These are phyloP conservation scores for Origma solitaria DNA, from an alignment of 2,113 vertebrate species.

Conservation along the genomic window DNA sequence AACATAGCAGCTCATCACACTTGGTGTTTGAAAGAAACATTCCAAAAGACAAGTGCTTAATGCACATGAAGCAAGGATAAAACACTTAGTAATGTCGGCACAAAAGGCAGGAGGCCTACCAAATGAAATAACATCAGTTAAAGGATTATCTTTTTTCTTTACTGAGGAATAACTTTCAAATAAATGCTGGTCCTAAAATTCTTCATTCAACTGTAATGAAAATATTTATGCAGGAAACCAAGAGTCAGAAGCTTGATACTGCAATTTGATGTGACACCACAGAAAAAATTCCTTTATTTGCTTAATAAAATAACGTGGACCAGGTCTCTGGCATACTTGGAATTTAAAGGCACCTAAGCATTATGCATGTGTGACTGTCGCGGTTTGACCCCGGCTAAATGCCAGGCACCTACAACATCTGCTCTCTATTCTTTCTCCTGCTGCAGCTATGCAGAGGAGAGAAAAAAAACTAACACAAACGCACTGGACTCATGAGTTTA, in stretches of 20 bases:
- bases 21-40: neutral
- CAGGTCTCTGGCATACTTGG: neutral
- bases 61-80: neutral
- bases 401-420: too few relatives aligned
- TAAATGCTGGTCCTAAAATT: neutral
- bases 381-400: too few relatives aligned
- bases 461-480: too few relatives aligned
- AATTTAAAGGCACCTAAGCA: neutral
- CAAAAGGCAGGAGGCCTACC: neutral
- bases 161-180: neutral
- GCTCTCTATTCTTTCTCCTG: too few relatives aligned
- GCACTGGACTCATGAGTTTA: too few relatives aligned
- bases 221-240: neutral
- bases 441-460: too few relatives aligned
- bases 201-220: neutral
- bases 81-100: neutral
- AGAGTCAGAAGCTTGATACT: neutral
- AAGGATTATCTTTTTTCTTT: neutral
- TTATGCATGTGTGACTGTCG: too few relatives aligned
- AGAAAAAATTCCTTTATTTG: neutral
- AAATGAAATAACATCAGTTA: neutral
- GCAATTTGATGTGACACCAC: neutral
- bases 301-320: neutral
- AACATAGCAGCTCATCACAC: neutral
- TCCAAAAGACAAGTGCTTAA: neutral